Conservation (phyloP, 2,888 invertebrate genomes). For the Neoaliturus tenellus region DNA sequence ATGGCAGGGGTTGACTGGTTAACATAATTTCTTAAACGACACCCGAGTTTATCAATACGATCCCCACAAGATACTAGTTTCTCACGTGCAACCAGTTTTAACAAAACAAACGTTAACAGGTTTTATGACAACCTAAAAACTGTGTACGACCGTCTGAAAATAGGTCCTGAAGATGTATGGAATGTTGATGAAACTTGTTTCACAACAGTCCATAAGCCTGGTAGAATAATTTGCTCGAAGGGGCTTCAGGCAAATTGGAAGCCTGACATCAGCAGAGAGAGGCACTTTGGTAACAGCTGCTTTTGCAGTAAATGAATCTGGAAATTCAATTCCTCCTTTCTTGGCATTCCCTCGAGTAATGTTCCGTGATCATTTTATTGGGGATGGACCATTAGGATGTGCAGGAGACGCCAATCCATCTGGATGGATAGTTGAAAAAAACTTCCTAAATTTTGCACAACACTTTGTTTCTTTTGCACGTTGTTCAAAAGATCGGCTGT, state of each 20-base stretch:
- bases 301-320: slow-evolving; percentile 62
- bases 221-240: slow-evolving; percentile 61
- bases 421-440: not conserved
- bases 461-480: not conserved
- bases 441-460: not conserved
- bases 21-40: slow-evolving; percentile 12
- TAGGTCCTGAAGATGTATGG: slow-evolving; percentile 60
- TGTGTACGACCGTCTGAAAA: slow-evolving; percentile 54
- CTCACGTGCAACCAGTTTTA: slow-evolving; percentile 48
- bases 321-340: slow-evolving; percentile 65
- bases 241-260: slow-evolving; percentile 65
- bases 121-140: slow-evolving; percentile 57
- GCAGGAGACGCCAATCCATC: slow-evolving; percentile 58
- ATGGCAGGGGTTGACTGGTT: slow-evolving; percentile 55
- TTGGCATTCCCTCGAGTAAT: slow-evolving; percentile 65
- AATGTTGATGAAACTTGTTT: slow-evolving; percentile 66
- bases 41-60: slow-evolving; percentile 1
- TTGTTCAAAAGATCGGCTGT: not conserved
- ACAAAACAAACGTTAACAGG: slow-evolving; percentile 41
- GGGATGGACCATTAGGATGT: slow-evolving; percentile 65
- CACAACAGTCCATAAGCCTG: slow-evolving; percentile 66
- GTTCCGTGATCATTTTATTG: slow-evolving; percentile 65
- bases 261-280: slow-evolving; percentile 66
- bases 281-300: slow-evolving; percentile 65
- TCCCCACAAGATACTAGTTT: slow-evolving; percentile 44